Evolutionary conservation across 2,888 invertebrate genomes (phyloP).

Genomic region (Trichogramma dendrolimi): DNA sequence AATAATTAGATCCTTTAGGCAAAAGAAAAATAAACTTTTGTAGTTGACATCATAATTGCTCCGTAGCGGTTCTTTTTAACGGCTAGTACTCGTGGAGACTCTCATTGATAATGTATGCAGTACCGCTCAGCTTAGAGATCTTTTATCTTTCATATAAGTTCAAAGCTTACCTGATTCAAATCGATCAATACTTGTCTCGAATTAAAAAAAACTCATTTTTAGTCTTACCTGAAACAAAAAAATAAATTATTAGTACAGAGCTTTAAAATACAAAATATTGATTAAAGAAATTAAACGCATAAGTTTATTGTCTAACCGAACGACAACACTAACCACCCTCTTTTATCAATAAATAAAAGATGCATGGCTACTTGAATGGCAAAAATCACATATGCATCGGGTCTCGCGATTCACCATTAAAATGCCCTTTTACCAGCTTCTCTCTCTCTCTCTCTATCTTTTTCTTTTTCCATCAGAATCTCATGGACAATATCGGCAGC

Average conservation of each 20-base stretch:
- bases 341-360: background rate
- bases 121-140: too few relatives aligned
- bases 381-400: background rate
- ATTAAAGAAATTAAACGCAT: background rate
- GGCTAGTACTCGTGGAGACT: too few relatives aligned
- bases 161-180: background rate
- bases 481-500: constrained; percentile 22
- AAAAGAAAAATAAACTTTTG: too few relatives aligned
- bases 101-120: too few relatives aligned
- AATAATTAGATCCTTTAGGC: too few relatives aligned
- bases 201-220: background rate
- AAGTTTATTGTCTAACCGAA: background rate
- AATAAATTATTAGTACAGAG: background rate
- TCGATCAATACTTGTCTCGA: constrained; percentile 9
- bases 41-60: too few relatives aligned
- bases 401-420: constrained; percentile 20
- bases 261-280: background rate
- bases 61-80: too few relatives aligned
- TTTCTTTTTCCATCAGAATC: too few relatives aligned
- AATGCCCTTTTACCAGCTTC: constrained; percentile 12
- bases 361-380: background rate
- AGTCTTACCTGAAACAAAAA: constrained; percentile 24
- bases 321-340: background rate
- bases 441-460: too few relatives aligned
- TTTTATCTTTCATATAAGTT: too few relatives aligned